Conservation (phyloP, 2,797 vertebrate species). For the Serranus cabrilla region DNA sequence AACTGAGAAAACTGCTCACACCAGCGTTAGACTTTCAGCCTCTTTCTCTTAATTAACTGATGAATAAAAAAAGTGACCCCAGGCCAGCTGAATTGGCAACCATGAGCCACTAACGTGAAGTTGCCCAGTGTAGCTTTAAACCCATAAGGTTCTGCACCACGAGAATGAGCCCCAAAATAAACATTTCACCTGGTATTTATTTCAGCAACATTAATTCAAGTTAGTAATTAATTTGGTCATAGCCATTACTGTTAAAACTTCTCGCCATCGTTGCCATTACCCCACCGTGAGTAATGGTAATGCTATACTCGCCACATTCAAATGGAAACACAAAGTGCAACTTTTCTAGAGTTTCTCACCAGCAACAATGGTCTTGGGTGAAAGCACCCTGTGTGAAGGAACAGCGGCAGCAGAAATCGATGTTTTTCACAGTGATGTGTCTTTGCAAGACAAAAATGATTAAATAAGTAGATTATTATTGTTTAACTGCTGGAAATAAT, state of each 20-base stretch:
- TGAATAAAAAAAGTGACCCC: slow-evolving; percentile 9
- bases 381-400: slow-evolving; percentile 44
- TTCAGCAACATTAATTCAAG: slow-evolving; percentile 21
- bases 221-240: slow-evolving; percentile 6
- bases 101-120: slow-evolving; percentile 24
- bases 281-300: slow-evolving; percentile 45
- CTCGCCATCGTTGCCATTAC: slow-evolving; percentile 39
- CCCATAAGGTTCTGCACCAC: slow-evolving; percentile 37
- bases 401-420: slow-evolving; percentile 10
- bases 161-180: slow-evolving; percentile 57
- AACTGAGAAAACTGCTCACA: slow-evolving; percentile 36
- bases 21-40: slow-evolving; percentile 37
- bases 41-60: slow-evolving; percentile 6
- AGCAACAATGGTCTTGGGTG: slow-evolving; percentile 75
- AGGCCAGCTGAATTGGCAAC: slow-evolving; percentile 19
- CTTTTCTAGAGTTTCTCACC: slow-evolving; percentile 69
- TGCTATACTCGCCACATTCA: slow-evolving; percentile 47
- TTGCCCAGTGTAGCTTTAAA: slow-evolving; percentile 68
- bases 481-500: not conserved
- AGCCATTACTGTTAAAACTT: slow-evolving; percentile 1
- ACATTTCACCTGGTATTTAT: slow-evolving; percentile 31
- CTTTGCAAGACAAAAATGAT: not conserved
- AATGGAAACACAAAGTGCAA: slow-evolving; percentile 73
- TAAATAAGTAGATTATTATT: not conserved
- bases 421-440: not conserved